Percentiles rank a stretch among this genome's conserved stretches.
phyloP scores from a whole-genome alignment of 2,797 vertebrate genomes.

The Bovichtus diacanthus region DNA sequence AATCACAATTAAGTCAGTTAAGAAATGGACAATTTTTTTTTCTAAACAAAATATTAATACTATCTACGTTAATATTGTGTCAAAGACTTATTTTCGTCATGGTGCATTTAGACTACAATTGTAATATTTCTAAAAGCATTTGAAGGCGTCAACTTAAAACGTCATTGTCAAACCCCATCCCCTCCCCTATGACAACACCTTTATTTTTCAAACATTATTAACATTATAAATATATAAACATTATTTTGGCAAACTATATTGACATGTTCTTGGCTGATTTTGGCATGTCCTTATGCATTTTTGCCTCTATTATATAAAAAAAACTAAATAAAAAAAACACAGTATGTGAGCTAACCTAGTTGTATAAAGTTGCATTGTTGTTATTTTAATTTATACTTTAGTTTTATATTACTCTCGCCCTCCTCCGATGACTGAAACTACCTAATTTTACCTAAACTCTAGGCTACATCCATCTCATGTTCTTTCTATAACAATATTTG shows the following conservation, averaged over 20 bases:
- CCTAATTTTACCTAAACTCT: background rate
- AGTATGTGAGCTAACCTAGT: background rate
- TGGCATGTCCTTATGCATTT: background rate
- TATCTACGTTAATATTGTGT: background rate
- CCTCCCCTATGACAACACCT: background rate
- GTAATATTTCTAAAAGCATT: background rate
- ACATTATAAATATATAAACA: too few species aligned
- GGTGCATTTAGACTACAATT: accelerated
- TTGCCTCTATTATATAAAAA: background rate
- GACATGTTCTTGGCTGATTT: background rate
- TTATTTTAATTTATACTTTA: background rate
- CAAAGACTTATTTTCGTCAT: background rate
- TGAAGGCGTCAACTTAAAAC: conserved; percentile 52
- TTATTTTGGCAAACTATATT: background rate
- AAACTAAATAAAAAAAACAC: background rate
- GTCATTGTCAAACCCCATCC: conserved; percentile 38
- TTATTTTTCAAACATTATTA: conserved; percentile 33
- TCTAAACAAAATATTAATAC: background rate
- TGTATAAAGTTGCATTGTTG: background rate
- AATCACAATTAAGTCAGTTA: background rate
- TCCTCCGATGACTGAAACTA: too few species aligned
- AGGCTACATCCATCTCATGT: background rate
- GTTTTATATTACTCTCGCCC: background rate
- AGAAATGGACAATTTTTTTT: background rate
- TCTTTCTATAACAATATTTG: background rate